Base-by-base conservation (phyloP, 2,888 invertebrate species). In the Agonopterix arenella region DNA sequence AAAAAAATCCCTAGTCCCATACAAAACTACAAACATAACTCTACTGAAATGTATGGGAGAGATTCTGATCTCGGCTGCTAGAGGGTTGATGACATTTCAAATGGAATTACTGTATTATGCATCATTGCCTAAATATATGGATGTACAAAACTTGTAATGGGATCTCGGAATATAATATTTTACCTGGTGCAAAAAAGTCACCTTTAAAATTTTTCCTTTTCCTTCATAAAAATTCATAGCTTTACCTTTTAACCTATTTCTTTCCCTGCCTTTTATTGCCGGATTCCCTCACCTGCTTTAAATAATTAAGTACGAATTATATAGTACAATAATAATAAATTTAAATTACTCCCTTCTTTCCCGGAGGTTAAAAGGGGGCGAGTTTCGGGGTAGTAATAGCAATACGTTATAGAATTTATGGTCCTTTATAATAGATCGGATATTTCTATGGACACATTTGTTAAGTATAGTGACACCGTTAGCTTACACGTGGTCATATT, bases 291-390 rank as follows among this genome's bases (percentile, higher is more conserved):
- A 55, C 59, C 38, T 50, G 48, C 47, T 55, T 57, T 56, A 55
- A 61, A 62, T 59, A 61, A 59, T 59, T 56, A 59, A 58, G 54
- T 56, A 52, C 55, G 46, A 54, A 62, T 66, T 60, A 64, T 63
- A 64, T 58, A 52, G 58, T 59, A 57, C 59, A 61, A 69, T 70
- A 62, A 67, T 62, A 64, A 70, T 72, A 69, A 71, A 72, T 72
- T 70, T 64, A 51, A 59, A 64, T 70, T 66, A 65, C 54, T 54
- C 28, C 51, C 8, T 59, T 53, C 51, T 50, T 47, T 42, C 36
- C 7, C 16, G 11, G 38, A 44, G 18, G 50, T 47, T 42, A 40
- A 8, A n/a, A 11, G 37, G 11, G n/a, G 38, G 48, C 11, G 9
- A 40, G 44, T 11, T 44, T 37, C 36, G 46, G 56, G 53, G 62